These are phyloP conservation scores for Notolabrus celidotus DNA, from an alignment of 2,797 vertebrate genomes.

Conservation along the genomic window DNA sequence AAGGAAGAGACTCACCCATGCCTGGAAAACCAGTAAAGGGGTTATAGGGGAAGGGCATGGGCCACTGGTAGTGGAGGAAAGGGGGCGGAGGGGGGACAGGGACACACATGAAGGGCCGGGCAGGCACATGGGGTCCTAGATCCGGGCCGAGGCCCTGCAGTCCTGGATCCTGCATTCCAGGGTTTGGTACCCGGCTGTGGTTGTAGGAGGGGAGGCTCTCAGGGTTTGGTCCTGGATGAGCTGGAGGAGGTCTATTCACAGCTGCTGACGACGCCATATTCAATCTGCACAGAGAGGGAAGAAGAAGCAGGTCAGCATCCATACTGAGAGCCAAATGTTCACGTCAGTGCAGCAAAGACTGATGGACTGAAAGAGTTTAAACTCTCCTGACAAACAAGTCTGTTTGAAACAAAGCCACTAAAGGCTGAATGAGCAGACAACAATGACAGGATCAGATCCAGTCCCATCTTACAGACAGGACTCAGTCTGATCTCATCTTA, in stretches of 20 bases:
- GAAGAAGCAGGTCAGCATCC: neutral
- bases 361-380: too few species aligned
- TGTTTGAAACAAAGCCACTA: too few species aligned
- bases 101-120: conserved; percentile 59
- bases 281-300: conserved; percentile 9
- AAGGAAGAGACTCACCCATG: conserved; percentile 59
- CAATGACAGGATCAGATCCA: too few species aligned
- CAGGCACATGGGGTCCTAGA: conserved; percentile 13
- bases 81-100: conserved; percentile 57
- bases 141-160: conserved; percentile 31
- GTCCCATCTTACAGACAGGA: too few species aligned
- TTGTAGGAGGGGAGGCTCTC: neutral
- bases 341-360: neutral
- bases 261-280: conserved; percentile 50
- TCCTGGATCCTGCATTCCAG: conserved; percentile 38
- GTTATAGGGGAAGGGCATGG: conserved; percentile 70
- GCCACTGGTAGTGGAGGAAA: conserved; percentile 75
- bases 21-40: conserved; percentile 67
- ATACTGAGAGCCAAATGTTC: too few species aligned
- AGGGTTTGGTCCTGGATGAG: conserved; percentile 28
- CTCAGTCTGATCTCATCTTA: too few species aligned
- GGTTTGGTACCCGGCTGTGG: neutral
- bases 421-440: too few species aligned
- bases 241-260: conserved; percentile 9
- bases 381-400: too few species aligned